phyloP scores from a whole-genome alignment of 2,797 vertebrate species.

The Heterohyrax brucei region DNA sequence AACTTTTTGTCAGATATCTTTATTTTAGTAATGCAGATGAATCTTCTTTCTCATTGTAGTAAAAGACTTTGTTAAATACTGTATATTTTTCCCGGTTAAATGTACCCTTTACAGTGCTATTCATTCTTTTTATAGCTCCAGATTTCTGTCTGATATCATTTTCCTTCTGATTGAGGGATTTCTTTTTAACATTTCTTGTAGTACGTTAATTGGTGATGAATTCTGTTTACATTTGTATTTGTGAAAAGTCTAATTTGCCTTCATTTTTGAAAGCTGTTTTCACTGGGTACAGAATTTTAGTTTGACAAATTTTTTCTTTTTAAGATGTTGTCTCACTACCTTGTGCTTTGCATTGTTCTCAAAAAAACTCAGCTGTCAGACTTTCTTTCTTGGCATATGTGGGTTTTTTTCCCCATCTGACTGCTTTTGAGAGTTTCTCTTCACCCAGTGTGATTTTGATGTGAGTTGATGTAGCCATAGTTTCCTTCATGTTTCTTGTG shows the following conservation, averaged over 20 bases:
- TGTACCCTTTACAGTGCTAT: background rate
- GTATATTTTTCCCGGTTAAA: background rate
- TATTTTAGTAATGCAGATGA: slow-evolving; percentile 47
- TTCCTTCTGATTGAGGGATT: slow-evolving; percentile 36
- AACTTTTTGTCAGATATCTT: slow-evolving; percentile 33
- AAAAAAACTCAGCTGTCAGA: background rate
- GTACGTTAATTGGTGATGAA: slow-evolving; percentile 19
- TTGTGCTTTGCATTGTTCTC: background rate
- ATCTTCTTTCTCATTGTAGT: background rate
- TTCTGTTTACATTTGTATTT: slow-evolving; percentile 44
- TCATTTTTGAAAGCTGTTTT: slow-evolving; percentile 56
- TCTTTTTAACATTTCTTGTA: slow-evolving; percentile 48
- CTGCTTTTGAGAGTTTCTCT: slow-evolving; percentile 41
- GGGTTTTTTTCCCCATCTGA: slow-evolving; percentile 1
- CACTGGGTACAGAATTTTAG: slow-evolving; percentile 30
- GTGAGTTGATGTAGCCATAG: slow-evolving; percentile 6
- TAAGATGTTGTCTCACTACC: slow-evolving; percentile 19
- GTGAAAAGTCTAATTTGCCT: slow-evolving; percentile 56
- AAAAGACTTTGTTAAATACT: background rate
- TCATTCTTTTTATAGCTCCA: slow-evolving; percentile 44
- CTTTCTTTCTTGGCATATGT: slow-evolving; percentile 40
- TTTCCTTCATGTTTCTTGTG: background rate
- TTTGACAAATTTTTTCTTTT: slow-evolving; percentile 19
- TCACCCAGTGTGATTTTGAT: background rate
- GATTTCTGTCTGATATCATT: slow-evolving; percentile 42